Base-by-base conservation (phyloP, 2,888 invertebrate species). In the Euphydryas editha region DNA sequence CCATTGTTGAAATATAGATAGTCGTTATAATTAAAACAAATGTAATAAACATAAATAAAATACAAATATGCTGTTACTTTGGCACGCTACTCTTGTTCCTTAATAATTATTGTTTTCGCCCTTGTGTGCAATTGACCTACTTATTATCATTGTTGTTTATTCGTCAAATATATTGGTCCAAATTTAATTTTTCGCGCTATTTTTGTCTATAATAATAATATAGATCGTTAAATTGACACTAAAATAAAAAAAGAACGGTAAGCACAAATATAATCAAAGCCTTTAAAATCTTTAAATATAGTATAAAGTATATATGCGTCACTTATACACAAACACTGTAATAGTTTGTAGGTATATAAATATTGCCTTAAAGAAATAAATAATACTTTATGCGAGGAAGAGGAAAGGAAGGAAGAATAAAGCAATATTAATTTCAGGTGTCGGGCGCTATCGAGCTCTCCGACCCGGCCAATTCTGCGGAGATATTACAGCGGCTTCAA, bases 341-440 rank as follows among this genome's bases (percentile, higher is more conserved):
- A 30, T 7, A 30, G 5, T 30, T 5, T 30, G 30, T 30, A 30
- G 30, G 30, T 2, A 30, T 30, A n/a, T n/a, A n/a, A n/a, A n/a
- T n/a, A 30, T 30, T 30, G 4, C 30, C 39, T 39, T 15, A 39
- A 39, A 10, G 36, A 39, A 21, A 39, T 15, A 17, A 47, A n/a
- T n/a, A 44, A 6, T n/a, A 44, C n/a, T n/a, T n/a, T n/a, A 44
- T 6, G n/a, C n/a, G n/a, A 44, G 15, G 5, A 44, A 15, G 17
- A 30, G 18, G 24, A 57, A 60, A 61, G 56, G 60, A 59, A 68
- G 65, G 62, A 59, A 21, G 13, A 61, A 39, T 62, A 66, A 65
- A 75, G 68, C 77, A 73, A 75, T 83, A 75, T 79, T 87, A 84
- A 83, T 87, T 90, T 75, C 88, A 92, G 92, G 89, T 92, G 81